Evolutionary conservation across 92 coral and sea anemone genomes (phyloP), one percentile per base, ranked within the genome.

Genomic region (Zoanthus gigantus): DNA sequence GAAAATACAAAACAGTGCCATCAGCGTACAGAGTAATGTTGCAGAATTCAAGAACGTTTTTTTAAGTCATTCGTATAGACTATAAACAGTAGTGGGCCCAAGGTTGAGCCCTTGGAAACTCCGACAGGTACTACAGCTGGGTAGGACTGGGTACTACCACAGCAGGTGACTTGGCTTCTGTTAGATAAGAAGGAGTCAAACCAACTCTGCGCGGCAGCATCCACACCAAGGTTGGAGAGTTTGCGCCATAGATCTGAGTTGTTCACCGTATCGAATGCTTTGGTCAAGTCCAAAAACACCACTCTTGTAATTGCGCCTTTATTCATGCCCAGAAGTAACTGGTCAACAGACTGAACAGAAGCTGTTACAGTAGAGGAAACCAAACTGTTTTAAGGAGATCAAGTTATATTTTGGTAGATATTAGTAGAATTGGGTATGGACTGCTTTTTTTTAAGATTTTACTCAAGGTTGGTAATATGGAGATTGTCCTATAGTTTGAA

Each of bases 81-180:
- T 76, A 63, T 47, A 47, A 47, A 47, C 52, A 47, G 52, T 47
- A 47, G 52, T 47, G 52, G 52, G 52, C 8, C 52, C 52, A 47
- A 47, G 52, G 8, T 47, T 47, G 52, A 47, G 52, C 52, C 52
- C 52, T 47, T 4, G 48, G 76, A 74, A 23, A 85, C 81, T 31
- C 88, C 88, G 60, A 85, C 76, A 23, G 71, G 37, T 72, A 57
- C 61, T 57, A 17, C 29, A 11, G 37, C 72, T 85, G 66, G 88
- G 53, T 85, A 71, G n/a, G 80, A 85, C 71, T 72, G 79, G 67
- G 85, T 61, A 50, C 69, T 78, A 74, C 72, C 81, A 78, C 90
- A 87, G 85, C 72, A 72, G 31, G 90, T 87, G 56, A 87, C 34
- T 79, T 78, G 90, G 81, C 52, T 77, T 78, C 81, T 56, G 82